Evolutionary conservation across 2,888 invertebrate genomes (phyloP).

Genomic region (Operophtera brumata): DNA sequence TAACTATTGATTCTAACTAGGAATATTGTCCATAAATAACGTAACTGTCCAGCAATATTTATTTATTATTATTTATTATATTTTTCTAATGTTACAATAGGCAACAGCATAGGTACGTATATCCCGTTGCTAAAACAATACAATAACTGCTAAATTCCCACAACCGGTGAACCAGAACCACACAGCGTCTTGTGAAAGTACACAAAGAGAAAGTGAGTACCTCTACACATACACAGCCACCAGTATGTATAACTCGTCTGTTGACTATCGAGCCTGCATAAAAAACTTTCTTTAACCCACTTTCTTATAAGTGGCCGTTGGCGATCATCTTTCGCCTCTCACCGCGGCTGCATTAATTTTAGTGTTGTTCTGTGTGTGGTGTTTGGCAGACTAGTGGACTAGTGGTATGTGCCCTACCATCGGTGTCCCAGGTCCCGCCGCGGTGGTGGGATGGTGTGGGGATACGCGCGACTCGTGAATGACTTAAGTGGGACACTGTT

Average conservation of each 20-base stretch:
- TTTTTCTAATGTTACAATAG: too few species aligned
- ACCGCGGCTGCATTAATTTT: constrained; percentile 60
- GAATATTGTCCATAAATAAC: too few species aligned
- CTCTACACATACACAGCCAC: constrained; percentile 61
- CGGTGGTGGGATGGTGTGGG: constrained; percentile 74
- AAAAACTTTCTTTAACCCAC: constrained; percentile 81
- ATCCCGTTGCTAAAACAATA: too few species aligned
- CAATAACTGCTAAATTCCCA: constrained; percentile 33
- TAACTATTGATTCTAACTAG: too few species aligned
- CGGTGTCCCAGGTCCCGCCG: constrained; percentile 61
- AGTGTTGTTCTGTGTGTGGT: constrained; percentile 71
- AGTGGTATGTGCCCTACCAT: constrained; percentile 77
- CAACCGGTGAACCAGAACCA: constrained; percentile 67
- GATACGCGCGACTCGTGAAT: constrained; percentile 52
- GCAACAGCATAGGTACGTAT: too few species aligned
- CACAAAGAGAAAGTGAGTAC: constrained; percentile 77
- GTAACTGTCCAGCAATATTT: too few species aligned
- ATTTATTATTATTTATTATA: too few species aligned
- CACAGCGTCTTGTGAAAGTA: constrained; percentile 77
- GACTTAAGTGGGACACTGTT: constrained; percentile 58
- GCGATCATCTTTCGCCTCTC: constrained; percentile 73
- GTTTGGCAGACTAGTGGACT: constrained; percentile 53
- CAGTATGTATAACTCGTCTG: constrained; percentile 65
- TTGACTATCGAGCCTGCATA: constrained; percentile 63
- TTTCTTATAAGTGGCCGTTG: constrained; percentile 65